Conservation (phyloP, 1,140 invertebrate genomes). For the Drosophila arizonae region DNA sequence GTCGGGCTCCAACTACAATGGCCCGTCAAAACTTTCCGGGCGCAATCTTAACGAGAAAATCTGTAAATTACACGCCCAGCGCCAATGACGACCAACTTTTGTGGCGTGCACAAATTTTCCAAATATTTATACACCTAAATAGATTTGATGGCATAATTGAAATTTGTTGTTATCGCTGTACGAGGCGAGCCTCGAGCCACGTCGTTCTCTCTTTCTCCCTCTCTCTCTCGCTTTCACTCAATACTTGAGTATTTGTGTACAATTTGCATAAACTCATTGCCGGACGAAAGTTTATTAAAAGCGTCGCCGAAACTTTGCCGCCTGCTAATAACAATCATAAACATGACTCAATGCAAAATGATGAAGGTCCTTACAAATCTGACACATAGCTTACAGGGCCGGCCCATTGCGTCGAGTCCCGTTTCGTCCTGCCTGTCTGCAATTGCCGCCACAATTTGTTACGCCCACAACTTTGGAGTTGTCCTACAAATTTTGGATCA, state of each 20-base stretch:
- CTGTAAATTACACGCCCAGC: conserved; percentile 75
- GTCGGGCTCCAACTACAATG: conserved; percentile 51
- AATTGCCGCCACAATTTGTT: background rate
- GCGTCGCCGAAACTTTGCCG: conserved; percentile 52
- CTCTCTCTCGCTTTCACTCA: conserved; percentile 7
- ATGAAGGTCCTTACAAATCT: conserved; percentile 59
- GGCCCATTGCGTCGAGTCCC: conserved; percentile 18
- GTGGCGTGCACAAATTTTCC: conserved; percentile 56
- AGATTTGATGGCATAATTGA: conserved; percentile 81
- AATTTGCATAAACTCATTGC: conserved; percentile 73
- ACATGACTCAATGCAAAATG: conserved; percentile 56
- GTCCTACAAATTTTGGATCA: conserved; percentile 59
- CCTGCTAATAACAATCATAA: conserved; percentile 60
- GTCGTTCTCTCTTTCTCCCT: background rate
- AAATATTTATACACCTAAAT: conserved; percentile 81
- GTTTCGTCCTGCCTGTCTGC: background rate
- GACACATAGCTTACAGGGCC: conserved; percentile 60
- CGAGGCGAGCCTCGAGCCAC: background rate
- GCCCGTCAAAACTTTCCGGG: conserved; percentile 45
- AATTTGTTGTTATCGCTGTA: conserved; percentile 69
- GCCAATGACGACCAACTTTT: conserved; percentile 29
- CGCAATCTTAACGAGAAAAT: conserved; percentile 79
- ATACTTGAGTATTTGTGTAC: conserved; percentile 46
- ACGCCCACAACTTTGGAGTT: conserved; percentile 46
- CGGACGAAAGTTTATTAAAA: conserved; percentile 74